These are phyloP conservation scores for Drosophila nigrodunni DNA, from an alignment of 1,140 invertebrate species.

Conservation along the genomic window DNA sequence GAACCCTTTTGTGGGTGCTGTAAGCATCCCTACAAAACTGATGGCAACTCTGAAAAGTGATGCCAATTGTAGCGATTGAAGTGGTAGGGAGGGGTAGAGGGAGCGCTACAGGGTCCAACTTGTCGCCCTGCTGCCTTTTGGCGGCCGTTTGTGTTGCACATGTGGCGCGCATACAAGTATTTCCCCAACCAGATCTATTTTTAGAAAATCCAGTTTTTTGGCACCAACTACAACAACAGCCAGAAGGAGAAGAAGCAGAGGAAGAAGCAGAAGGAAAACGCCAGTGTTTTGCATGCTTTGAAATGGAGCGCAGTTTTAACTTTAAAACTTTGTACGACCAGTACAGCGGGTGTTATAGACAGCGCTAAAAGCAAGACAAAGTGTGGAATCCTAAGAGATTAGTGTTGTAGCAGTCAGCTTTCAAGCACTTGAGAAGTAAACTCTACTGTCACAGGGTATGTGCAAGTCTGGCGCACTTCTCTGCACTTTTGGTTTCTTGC, in stretches of 20 bases:
- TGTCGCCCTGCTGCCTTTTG: conserved; percentile 57
- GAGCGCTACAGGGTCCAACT: background rate
- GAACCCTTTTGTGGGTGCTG: conserved; percentile 34
- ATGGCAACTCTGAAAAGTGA: conserved; percentile 27
- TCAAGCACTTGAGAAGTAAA: too few species aligned
- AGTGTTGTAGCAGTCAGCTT: too few species aligned
- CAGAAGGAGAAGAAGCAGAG: conserved; percentile 12
- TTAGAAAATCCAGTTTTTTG: conserved; percentile 84
- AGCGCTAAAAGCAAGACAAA: background rate
- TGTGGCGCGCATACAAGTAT: conserved; percentile 81
- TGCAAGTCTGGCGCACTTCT: background rate
- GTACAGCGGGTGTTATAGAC: too few species aligned
- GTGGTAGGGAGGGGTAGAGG: background rate
- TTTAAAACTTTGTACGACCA: background rate
- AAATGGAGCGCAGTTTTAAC: conserved; percentile 10
- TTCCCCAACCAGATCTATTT: conserved; percentile 80
- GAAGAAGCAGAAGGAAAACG: conserved; percentile 13
- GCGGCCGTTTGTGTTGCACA: conserved; percentile 69
- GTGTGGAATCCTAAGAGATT: too few species aligned
- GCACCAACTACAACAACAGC: conserved; percentile 37
- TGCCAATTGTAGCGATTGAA: background rate
- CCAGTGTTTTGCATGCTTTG: conserved; percentile 66
- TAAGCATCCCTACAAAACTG: conserved; percentile 19
- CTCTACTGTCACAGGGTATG: background rate
- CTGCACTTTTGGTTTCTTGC: background rate